Base-by-base conservation (phyloP, 2,797 vertebrate genomes). In the Takifugu ocellatus region DNA sequence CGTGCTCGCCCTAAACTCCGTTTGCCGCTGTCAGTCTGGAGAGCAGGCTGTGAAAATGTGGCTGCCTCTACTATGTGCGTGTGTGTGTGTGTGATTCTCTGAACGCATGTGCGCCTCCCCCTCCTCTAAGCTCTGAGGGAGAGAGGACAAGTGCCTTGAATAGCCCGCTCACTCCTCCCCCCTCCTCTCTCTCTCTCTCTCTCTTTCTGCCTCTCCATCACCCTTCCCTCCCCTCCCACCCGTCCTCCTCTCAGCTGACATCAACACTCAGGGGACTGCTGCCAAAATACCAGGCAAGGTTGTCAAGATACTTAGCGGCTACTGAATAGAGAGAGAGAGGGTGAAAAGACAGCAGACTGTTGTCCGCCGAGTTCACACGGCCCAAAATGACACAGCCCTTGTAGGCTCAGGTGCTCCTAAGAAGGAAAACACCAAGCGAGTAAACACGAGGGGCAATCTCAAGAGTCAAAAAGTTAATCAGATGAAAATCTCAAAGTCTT, bases 91-190 rank as follows among this genome's bases (percentile, higher is more conserved):
- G 81, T 70, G 83, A 61, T 74, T 66, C 76, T 68, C 68, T 82
- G 76, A 77, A 75, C 70, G 73, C 68, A 73, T 83, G 79, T 74
- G 73, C 63, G 79, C 74, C 66, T 71, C 78, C 82, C 82, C 85
- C 79, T 82, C 72, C 68, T 80, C 71, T 72, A 55, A 66, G 80
- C 83, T 79, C 76, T 52, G 63, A 87, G 84, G 83, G 87, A 91
- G 85, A 89, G 84, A 90, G 86, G 84, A 91, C 88, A 91, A 90
- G 90, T 91, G 90, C 91, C 76, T 86, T 88, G 87, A 91, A 91
- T 90, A 91, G 88, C 82, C 83, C 79, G 67, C 82, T 83, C 84
- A 83, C 88, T 78, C 79, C 78, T 65, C 68, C 84, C 75, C 77
- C 64, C 66, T 70, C 45, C 63, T 5, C 53, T 25, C 24, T 54